Evolutionary conservation across 2,113 vertebrate genomes (phyloP), one percentile per base, ranked within the genome.

Genomic region (Peromyscus maniculatus): DNA sequence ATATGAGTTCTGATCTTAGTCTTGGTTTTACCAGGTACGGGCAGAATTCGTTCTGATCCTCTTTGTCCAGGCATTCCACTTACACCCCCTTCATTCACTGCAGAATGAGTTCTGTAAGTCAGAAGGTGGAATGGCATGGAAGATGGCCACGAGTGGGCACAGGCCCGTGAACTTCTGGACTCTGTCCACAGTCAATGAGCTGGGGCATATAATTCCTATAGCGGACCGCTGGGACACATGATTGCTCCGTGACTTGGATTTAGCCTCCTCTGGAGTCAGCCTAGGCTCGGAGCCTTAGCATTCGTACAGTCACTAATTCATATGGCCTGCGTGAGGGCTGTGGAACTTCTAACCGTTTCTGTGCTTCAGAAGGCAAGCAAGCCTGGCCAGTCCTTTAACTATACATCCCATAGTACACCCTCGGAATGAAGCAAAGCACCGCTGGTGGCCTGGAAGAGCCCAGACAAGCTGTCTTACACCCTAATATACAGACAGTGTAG

Each of bases 391-490:
- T 72, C 49, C 86, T 22, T 6, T 66, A 87, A 80, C 28, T 59
- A 39, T 4, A 59, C 33, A 10, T 74, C 71, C 21, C 28, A 92
- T 67, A 95, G 66, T 16, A 31, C 7, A 66, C 33, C 17, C 77
- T 52, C 39, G 24, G 39, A 96, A 95, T 59, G 49, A 95, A 94
- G 93, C 21, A 12, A 59, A 89, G 57, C 74, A 89, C 7, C 87
- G 49, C 13, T 72, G 59, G 82, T 10, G 49, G 3, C 69, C 49
- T 43, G 24, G 3, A 83, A 66, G 13, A 43, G 83, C 8, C 52
- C 69, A 89, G 83, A 8, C 11, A 82, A 43, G 36, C 24, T 72
- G 21, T 46, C 93, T 88, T 36, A 91, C 0, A 62, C 31, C 36
- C 16, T 57, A 55, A 78, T 39, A 62, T 49, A 91, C 5, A 90